Base-by-base conservation (phyloP, 2,797 vertebrate species). In the Takifugu ocellatus region DNA sequence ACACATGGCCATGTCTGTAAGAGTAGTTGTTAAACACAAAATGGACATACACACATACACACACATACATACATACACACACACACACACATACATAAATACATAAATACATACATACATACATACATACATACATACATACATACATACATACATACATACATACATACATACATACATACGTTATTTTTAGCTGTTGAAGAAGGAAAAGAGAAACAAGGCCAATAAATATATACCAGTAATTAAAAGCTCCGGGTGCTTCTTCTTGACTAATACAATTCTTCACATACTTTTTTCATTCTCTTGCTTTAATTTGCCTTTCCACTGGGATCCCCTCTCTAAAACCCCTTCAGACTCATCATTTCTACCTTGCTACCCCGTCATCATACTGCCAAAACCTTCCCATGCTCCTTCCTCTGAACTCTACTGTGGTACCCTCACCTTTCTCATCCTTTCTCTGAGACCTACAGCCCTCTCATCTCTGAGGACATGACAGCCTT, bases 401-500 rank as follows among this genome's bases (percentile, higher is more conserved):
- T 82, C 79, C 70, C 72, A 85, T 79, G 74, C 82, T 77, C 79
- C 62, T 59, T 70, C 61, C 54, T 65, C 65, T 79, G 62, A 73
- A 70, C 76, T 74, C 53, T 49, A 44, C 49, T 72, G 63, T 65
- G 29, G 1, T 56, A 50, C 49, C 63, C 49, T 79, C 72, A 79
- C 75, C 75, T 83, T 74, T 63, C 67, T 54, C 62, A 84, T 81
- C 70, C 66, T 62, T 59, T 70, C 69, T 77, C 56, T 71, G 49
- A 78, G 67, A 68, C 74, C 61, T 66, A 42, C n/a, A 1, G n/a
- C 56, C 74, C 68, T 85, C 70, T 82, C 75, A 82, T 83, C 71
- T 81, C 43, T 67, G 57, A 62, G 76, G 59, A 79, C 68, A 68
- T 8, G 2, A 65, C 68, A 74, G 46, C 65, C 46, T 43, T 67